Evolutionary conservation across 2,888 invertebrate genomes (phyloP), one percentile per base, ranked within the genome.

Genomic region (Drosophila kambysellisi): DNA sequence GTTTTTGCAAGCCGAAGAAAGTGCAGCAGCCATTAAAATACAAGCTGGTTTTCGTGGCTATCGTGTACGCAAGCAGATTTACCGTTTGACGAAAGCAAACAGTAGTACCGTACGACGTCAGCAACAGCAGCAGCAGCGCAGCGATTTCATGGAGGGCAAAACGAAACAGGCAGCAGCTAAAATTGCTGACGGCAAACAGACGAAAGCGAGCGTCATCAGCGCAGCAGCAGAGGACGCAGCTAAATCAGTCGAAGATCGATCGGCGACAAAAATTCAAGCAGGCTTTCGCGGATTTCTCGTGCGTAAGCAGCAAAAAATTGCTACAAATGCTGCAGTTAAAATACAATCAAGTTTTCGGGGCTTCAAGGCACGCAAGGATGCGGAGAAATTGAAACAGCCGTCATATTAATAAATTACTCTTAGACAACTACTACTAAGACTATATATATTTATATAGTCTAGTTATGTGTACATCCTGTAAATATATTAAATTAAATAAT

Each of bases 41-140:
- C 95, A 95, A 90, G 94, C 95, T 48, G 94, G 94, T 61, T 94
- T 94, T 83, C 93, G 94, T 35, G 95, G 95, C 2, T 95, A 94
- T 76, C 93, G 94, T 4, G 94, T 94, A 12, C 92, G 94, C n/a
- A 94, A 94, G 71, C 94, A 94, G 66, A 77, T 94, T 41, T 91
- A 91, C 41, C 69, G 68, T n/a, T 66, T 79, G n/a, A 76, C 59
- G 54, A 82, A 80, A 58, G 56, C 67, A 3, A 52, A 46, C n/a
- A 57, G 54, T 33, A 73, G 68, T 29, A 25, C 35, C 52, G 74
- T 70, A 20, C 79, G 79, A 32, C 90, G 81, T 29, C 79, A 84
- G 46, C 73, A 81, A 5, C 72, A 62, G 4, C 70, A 51, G 2
- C 66, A 70, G 30, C 57, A 69, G 33, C 65, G 59, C 4, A 48